phyloP scores from a whole-genome alignment of 1,140 invertebrate genomes.

The Leguminivora glycinivorella region DNA sequence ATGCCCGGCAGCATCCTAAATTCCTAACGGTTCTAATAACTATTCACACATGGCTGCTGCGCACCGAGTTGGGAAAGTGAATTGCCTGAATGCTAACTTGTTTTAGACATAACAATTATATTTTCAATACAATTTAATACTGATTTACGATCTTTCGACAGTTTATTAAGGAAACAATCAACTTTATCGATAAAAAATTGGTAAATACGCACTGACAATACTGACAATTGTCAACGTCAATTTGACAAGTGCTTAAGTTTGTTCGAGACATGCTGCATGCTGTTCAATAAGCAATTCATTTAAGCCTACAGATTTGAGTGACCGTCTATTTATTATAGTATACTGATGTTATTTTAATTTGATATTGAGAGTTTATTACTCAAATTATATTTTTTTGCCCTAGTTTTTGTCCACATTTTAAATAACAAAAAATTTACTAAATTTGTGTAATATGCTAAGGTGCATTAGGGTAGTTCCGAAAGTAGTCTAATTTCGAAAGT shows the following conservation, averaged over 20 bases:
- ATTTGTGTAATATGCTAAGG: no score
- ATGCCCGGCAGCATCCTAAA: slow-evolving; percentile 87
- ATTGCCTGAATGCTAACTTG: not conserved
- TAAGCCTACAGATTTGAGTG: no score
- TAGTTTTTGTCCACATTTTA: no score
- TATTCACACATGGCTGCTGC: slow-evolving; percentile 27
- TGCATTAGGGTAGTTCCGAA: no score
- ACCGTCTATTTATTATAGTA: no score
- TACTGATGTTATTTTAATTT: no score
- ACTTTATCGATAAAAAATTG: slow-evolving; percentile 24
- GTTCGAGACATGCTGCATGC: not conserved
- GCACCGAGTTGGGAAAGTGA: not conserved
- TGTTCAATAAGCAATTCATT: no score
- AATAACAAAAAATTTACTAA: no score
- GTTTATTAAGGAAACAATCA: not conserved
- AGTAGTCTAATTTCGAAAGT: no score
- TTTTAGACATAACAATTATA: not conserved
- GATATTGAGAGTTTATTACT: no score
- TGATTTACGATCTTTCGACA: not conserved
- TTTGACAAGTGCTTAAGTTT: not conserved
- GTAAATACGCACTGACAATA: slow-evolving; percentile 25
- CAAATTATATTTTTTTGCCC: no score
- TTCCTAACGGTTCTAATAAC: slow-evolving; percentile 24
- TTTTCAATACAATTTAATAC: not conserved
- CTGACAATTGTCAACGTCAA: slow-evolving; percentile 14